These are phyloP conservation scores for Octomys mimax DNA, from an alignment of 2,797 vertebrate genomes.

Conservation along the genomic window DNA sequence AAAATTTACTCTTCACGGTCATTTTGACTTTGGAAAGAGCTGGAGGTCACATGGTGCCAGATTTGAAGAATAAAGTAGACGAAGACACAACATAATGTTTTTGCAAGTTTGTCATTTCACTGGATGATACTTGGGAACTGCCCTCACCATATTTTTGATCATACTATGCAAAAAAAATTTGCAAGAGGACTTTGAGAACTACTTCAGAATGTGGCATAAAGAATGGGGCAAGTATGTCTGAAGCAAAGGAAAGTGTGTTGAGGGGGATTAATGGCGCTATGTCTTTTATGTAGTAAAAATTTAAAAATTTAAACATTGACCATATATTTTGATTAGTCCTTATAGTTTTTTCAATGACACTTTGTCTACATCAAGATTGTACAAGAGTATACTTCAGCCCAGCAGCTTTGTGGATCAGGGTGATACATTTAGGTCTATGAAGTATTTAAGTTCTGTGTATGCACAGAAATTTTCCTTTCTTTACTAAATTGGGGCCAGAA, in stretches of 20 bases:
- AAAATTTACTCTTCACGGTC: background rate
- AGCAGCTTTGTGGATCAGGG: background rate
- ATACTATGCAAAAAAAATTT: background rate
- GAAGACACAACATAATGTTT: background rate
- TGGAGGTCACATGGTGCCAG: background rate
- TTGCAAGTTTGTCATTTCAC: background rate
- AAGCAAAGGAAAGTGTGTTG: background rate
- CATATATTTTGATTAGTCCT: background rate
- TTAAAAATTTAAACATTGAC: background rate
- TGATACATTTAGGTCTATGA: background rate
- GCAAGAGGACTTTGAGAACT: background rate
- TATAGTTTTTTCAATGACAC: background rate
- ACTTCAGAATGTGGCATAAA: background rate
- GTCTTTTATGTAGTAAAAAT: background rate
- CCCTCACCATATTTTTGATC: background rate
- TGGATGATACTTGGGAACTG: background rate
- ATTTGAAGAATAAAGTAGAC: background rate
- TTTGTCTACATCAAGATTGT: background rate
- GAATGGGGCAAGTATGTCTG: background rate
- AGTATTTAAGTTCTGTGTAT: slow-evolving; percentile 2
- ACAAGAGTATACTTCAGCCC: background rate
- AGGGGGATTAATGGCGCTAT: background rate
- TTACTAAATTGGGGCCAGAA: background rate
- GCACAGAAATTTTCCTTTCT: background rate
- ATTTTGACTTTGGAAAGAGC: background rate